Percentiles rank a stretch among this genome's conserved stretches.
Evolutionary conservation across 53 echinoderm and acorn worm species (phyloP).

Genomic region (Crossaster papposus): DNA sequence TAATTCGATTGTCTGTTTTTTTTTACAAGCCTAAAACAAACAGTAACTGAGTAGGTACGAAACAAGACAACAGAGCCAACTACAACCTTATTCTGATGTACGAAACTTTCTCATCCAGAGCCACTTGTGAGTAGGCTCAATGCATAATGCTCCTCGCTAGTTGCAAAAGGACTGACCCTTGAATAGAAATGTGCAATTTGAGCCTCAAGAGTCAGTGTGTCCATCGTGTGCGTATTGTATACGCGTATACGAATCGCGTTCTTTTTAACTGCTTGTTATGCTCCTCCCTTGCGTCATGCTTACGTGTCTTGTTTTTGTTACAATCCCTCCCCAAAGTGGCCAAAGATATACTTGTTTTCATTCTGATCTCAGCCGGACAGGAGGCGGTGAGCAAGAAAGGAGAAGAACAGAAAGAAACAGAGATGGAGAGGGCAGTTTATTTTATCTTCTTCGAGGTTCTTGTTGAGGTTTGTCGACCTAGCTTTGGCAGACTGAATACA

Average conservation of each 20-base stretch:
- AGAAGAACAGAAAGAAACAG: neutral
- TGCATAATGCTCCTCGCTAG: neutral
- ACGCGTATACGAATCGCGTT: neutral
- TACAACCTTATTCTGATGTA: slow-evolving; percentile 16
- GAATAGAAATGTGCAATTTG: slow-evolving; percentile 11
- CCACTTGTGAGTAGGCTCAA: neutral
- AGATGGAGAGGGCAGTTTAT: neutral
- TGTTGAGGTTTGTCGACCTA: slow-evolving; percentile 10
- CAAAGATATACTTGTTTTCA: slow-evolving; percentile 42
- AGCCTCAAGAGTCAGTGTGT: neutral
- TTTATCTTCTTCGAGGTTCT: neutral
- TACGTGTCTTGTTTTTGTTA: slow-evolving; percentile 27
- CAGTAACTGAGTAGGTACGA: neutral
- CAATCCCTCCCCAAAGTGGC: neutral
- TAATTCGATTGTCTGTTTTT: too few species aligned
- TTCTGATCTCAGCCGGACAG: neutral
- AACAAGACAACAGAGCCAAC: neutral
- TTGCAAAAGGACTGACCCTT: slow-evolving; percentile 18
- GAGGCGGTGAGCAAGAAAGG: neutral
- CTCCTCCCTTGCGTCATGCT: slow-evolving; percentile 34
- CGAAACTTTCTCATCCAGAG: neutral
- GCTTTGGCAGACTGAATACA: slow-evolving; percentile 38
- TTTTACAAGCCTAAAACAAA: neutral
- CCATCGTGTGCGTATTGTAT: neutral
- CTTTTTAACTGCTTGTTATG: neutral